Evolutionary conservation across 2,888 invertebrate genomes (phyloP), one percentile per base, ranked within the genome.

Genomic region (Seira musarum): DNA sequence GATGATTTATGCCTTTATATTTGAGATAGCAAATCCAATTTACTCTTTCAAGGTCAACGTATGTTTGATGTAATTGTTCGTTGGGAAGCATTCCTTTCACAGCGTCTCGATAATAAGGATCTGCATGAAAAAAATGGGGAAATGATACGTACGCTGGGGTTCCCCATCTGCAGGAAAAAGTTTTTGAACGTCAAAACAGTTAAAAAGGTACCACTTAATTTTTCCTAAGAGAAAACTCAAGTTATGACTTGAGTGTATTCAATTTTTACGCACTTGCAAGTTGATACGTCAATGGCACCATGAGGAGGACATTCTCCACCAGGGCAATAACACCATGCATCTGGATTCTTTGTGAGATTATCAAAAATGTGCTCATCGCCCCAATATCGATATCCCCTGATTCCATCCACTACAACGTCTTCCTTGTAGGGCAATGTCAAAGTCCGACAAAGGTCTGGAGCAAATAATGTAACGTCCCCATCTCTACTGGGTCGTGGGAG

Each of bases 101-200:
- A 49, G 91, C 91, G 76, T 91, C 87, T 13, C 90, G 87, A 87
- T 95, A 95, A 83, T 90, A 90, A 0, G 91, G 90, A 89, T 95
- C 94, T 0, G 93, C 92, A 87, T 93, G 88, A 85, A 93, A 91
- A 90, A 96, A 96, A 88, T 96, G 96, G 0, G 96, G 96, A 86
- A 93, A 92, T 0, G 95, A 94, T 22, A 95, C 91, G 89, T 93
- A 94, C 0, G 94, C 93, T 0, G 96, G 96, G 15, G 96, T 95
- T 71, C 93, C 93, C 89, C 90, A 93, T 82, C 93, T 86, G 17
- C 8, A 70, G 15, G 25, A 71, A 60, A 85, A 83, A 17, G 69
- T 24, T 63, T 46, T 15, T 40, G n/a, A n/a, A 40, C 40, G 13
- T 40, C 5, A 40, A 40, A 8, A 13, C 40, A 40, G n/a, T n/a